Conservation (phyloP, 1,140 invertebrate species). For the Drosophila ficusphila region DNA sequence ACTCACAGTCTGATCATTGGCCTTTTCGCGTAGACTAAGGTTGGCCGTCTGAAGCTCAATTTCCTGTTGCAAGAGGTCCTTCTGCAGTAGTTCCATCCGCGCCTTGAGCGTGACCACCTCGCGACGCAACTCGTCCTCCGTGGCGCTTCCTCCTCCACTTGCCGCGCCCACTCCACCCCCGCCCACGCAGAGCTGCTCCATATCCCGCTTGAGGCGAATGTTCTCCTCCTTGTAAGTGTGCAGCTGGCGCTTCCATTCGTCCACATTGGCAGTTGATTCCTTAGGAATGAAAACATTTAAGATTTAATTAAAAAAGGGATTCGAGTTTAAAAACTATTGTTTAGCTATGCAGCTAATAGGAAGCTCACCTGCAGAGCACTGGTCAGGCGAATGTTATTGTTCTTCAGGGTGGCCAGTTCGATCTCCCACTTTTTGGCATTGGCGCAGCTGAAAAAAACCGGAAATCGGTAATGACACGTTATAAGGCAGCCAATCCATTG, state of each 20-base stretch:
- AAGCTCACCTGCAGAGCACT: constrained; percentile 92
- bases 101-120: constrained; percentile 80
- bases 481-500: background rate
- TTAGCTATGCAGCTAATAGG: too few relatives aligned
- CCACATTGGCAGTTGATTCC: constrained; percentile 98
- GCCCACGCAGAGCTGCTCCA: constrained; percentile 73
- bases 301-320: too few relatives aligned
- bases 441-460: constrained; percentile 90
- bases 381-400: constrained; percentile 97
- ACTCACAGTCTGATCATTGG: constrained; percentile 81
- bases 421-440: constrained; percentile 99
- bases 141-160: constrained; percentile 51
- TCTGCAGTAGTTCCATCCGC: constrained; percentile 77
- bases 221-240: constrained; percentile 98
- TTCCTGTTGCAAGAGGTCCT: constrained; percentile 81
- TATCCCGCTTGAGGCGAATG: constrained; percentile 90
- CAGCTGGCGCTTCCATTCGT: constrained; percentile 98
- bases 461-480: background rate
- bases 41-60: constrained; percentile 81
- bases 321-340: too few relatives aligned
- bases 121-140: constrained; percentile 79
- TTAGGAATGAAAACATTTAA: constrained; percentile 12
- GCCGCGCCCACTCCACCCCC: constrained; percentile 46
- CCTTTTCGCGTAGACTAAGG: constrained; percentile 78
- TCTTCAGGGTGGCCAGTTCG: constrained; percentile 97